Conservation (phyloP, 2,797 vertebrate species). For the Mormyrops boulengeri region DNA sequence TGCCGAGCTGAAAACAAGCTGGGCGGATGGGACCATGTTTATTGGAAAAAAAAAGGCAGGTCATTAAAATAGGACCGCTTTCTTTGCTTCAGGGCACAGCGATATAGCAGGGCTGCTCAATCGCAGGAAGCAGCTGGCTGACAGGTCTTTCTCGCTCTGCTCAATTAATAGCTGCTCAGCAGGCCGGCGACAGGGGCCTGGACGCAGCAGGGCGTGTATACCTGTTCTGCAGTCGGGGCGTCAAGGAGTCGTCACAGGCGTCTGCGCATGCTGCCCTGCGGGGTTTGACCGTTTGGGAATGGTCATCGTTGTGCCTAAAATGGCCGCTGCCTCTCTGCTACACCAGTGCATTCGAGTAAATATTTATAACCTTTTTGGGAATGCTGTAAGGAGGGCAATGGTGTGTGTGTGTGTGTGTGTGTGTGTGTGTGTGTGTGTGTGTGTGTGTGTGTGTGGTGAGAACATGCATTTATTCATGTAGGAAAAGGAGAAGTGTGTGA, state of each 20-base stretch:
- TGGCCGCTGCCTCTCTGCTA: constrained; percentile 31
- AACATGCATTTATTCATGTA: not conserved
- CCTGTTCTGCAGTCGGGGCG: constrained; percentile 24
- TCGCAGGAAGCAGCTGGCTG: constrained; percentile 8
- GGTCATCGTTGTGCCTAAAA: constrained; percentile 37
- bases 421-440: not conserved
- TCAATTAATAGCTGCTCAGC: constrained; percentile 1
- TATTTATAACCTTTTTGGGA: constrained; percentile 45
- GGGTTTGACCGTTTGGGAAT: constrained; percentile 37
- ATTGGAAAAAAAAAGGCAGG: not conserved
- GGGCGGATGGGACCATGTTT: not conserved
- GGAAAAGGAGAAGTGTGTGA: constrained; percentile 28
- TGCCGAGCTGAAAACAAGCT: not conserved
- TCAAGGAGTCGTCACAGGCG: not conserved
- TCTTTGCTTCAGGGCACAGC: not conserved
- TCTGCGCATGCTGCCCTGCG: constrained; percentile 25
- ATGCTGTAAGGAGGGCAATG: constrained; percentile 27
- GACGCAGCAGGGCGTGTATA: constrained; percentile 44
- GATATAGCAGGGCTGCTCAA: not conserved
- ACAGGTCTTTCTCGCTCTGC: constrained; percentile 19
- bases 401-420: not conserved
- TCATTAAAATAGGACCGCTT: not conserved
- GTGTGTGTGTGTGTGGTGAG: not conserved
- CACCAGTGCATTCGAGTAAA: constrained; percentile 44
- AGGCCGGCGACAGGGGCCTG: constrained; percentile 38